phyloP scores from a whole-genome alignment of 2,797 vertebrate species.

The Furcifer pardalis region DNA sequence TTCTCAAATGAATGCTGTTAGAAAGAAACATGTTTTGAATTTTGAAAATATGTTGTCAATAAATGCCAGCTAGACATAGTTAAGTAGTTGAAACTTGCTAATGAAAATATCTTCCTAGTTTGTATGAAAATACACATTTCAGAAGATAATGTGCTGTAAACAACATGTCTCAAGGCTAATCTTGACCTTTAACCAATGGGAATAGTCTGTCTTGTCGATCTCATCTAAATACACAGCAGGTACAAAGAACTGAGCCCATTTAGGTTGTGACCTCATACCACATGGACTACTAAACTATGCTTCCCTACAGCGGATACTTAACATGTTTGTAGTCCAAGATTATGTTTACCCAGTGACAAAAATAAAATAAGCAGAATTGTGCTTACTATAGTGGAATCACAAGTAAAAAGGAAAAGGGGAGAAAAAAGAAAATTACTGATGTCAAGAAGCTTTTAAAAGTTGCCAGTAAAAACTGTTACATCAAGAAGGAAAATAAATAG shows the following conservation, averaged over 20 bases:
- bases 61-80: slow-evolving; percentile 7
- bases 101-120: slow-evolving; percentile 52
- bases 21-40: slow-evolving; percentile 43
- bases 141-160: slow-evolving; percentile 84
- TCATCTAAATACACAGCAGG: slow-evolving; percentile 88
- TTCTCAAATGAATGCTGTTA: neutral
- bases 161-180: slow-evolving; percentile 78
- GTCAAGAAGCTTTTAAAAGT: slow-evolving; percentile 54
- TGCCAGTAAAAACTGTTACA: slow-evolving; percentile 47
- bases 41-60: slow-evolving; percentile 48
- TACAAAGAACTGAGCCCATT: slow-evolving; percentile 85
- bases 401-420: slow-evolving; percentile 24
- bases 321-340: slow-evolving; percentile 57
- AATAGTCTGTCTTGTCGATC: slow-evolving; percentile 84
- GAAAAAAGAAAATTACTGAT: slow-evolving; percentile 48
- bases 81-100: slow-evolving; percentile 41
- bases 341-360: slow-evolving; percentile 48
- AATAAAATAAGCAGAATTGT: neutral
- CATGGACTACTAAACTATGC: slow-evolving; percentile 50
- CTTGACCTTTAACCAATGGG: slow-evolving; percentile 88
- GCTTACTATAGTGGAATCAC: slow-evolving; percentile 47
- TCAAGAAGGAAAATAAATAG: slow-evolving; percentile 63
- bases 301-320: slow-evolving; percentile 63
- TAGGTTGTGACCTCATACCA: slow-evolving; percentile 70
- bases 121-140: slow-evolving; percentile 66